phyloP scores from a whole-genome alignment of 2,888 invertebrate genomes.

The Gari tellinella region DNA sequence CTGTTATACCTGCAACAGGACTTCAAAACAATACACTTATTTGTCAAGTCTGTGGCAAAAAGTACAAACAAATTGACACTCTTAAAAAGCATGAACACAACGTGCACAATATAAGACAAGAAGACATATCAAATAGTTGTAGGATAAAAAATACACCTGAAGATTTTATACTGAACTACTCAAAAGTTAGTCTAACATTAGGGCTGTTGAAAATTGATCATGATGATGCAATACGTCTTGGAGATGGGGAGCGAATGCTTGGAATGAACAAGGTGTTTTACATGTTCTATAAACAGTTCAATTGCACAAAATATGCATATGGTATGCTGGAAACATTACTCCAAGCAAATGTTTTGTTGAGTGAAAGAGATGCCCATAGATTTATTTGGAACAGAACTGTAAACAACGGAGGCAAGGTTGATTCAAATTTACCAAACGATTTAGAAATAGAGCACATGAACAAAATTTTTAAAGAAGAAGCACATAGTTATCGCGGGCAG shows the following conservation, averaged over 20 bases:
- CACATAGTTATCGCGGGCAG: conserved; percentile 37
- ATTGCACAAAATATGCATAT: conserved; percentile 52
- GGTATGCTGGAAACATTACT: conserved; percentile 43
- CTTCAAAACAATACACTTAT: conserved; percentile 12
- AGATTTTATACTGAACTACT: conserved; percentile 29
- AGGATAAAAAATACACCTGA: no score
- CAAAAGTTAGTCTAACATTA: conserved; percentile 12
- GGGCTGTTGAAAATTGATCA: conserved; percentile 37
- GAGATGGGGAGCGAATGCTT: conserved; percentile 44
- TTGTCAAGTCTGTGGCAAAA: conserved; percentile 32
- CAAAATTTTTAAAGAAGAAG: conserved; percentile 46
- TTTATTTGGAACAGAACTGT: conserved; percentile 53
- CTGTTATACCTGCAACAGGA: conserved; percentile 30
- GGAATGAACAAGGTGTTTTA: conserved; percentile 26
- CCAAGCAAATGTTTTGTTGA: conserved; percentile 33
- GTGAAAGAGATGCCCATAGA: conserved; percentile 35
- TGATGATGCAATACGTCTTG: conserved; percentile 42
- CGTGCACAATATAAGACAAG: conserved; percentile 1
- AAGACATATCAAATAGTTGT: conserved; percentile 1
- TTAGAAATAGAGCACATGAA: conserved; percentile 50
- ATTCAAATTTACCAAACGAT: conserved; percentile 54
- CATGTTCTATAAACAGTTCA: conserved; percentile 21
- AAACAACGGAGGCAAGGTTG: conserved; percentile 33
- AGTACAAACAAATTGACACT: conserved; percentile 20
- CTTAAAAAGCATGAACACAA: conserved; percentile 28